Base-by-base conservation (phyloP, 2,113 vertebrate species). In the Osmerus eperlanus region DNA sequence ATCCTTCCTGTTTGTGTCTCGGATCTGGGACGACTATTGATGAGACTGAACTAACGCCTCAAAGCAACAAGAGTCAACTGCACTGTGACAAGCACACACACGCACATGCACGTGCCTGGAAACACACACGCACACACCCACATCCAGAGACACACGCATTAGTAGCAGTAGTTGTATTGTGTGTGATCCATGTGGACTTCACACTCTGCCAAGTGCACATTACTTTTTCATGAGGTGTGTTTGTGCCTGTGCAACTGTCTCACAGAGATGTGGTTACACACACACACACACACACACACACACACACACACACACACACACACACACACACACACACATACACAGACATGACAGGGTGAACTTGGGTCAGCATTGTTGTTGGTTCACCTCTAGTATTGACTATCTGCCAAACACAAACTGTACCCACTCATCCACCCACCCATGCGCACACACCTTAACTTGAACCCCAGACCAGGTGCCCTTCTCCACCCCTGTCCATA, bases 41-140 rank as follows among this genome's bases (percentile, higher is more conserved):
- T 41, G 36, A 41, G 36, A 41, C 36, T 41, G 36, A 41, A 41
- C 36, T 32, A 32, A 32, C 29, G 29, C 85, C 59, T 73, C 28
- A 52, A 0, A 53, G 21, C 61, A 84, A 15, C 28, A 88, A 89
- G 87, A 89, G 78, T 71, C 41, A 77, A 77, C 74, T 85, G 74
- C 82, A 89, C 89, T 76, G 83, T 83, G 71, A 84, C 85, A 23
- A n/a, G n/a, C n/a, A n/a, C n/a, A n/a, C n/a, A n/a, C n/a, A n/a
- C n/a, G n/a, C n/a, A n/a, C n/a, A n/a, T n/a, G n/a, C n/a, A n/a
- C n/a, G n/a, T n/a, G n/a, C n/a, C n/a, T n/a, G n/a, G n/a, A n/a
- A n/a, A n/a, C n/a, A n/a, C n/a, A n/a, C n/a, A n/a, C n/a, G n/a
- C n/a, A n/a, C n/a, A 16, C 29, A 12, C 9, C 2, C 63, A 41